phyloP scores from a whole-genome alignment of 23 tunicate genomes.

The Ascidia mentula region DNA sequence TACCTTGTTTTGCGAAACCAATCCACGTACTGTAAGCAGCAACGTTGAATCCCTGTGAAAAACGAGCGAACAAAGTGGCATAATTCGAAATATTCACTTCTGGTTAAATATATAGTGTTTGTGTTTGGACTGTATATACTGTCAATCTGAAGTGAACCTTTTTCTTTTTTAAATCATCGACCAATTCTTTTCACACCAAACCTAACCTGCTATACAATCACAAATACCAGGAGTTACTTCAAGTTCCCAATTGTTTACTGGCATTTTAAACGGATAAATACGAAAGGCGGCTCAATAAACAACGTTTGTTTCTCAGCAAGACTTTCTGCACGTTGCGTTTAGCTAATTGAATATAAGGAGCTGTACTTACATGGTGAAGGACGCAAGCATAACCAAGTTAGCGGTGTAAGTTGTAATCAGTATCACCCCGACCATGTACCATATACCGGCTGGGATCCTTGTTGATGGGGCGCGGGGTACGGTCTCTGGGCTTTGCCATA shows the following conservation, averaged over 20 bases:
- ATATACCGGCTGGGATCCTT: constrained; percentile 63
- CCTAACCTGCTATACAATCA: not conserved
- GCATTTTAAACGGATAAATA: not conserved
- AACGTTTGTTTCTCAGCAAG: too few relatives aligned
- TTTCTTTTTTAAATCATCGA: too few relatives aligned
- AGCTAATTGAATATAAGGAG: not conserved
- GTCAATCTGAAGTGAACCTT: not conserved
- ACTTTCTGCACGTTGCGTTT: too few relatives aligned
- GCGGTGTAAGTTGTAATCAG: constrained; percentile 88
- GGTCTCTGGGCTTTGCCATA: constrained; percentile 92
- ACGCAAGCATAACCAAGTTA: constrained; percentile 75
- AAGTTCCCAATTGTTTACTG: not conserved
- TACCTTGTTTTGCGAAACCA: constrained; percentile 38
- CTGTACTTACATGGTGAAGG: constrained; percentile 35
- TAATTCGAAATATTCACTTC: too few relatives aligned
- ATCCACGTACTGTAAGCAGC: constrained; percentile 27
- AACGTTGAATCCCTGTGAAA: constrained; percentile 18
- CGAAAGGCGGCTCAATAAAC: not conserved
- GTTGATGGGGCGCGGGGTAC: constrained; percentile 87
- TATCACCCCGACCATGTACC: constrained; percentile 94
- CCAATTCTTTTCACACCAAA: too few relatives aligned
- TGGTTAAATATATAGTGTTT: not conserved
- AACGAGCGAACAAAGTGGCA: not conserved
- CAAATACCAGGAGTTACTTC: too few relatives aligned
- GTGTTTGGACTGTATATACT: not conserved